These are phyloP conservation scores for Andrena dorsata DNA, from an alignment of 2,888 invertebrate genomes.

Conservation along the genomic window DNA sequence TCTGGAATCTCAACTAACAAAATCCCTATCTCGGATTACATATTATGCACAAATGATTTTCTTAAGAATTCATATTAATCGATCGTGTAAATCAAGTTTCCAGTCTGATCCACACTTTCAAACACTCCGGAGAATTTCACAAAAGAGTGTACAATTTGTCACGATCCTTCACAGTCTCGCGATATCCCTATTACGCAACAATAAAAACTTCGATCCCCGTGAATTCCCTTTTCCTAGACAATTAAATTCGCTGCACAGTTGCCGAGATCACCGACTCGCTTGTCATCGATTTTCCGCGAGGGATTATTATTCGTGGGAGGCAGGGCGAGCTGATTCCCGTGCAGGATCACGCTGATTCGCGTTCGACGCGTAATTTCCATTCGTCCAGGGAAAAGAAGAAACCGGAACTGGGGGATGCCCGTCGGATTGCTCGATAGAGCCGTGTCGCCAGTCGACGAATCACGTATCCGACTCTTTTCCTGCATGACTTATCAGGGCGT, in stretches of 20 bases:
- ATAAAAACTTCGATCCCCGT: neutral
- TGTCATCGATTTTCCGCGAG: slow-evolving; percentile 6
- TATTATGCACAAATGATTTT: neutral
- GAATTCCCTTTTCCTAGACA: slow-evolving; percentile 13
- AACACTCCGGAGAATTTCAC: no score
- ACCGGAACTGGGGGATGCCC: slow-evolving; percentile 10
- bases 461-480: slow-evolving; percentile 29
- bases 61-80: neutral
- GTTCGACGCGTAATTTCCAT: slow-evolving; percentile 23
- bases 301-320: slow-evolving; percentile 41
- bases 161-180: no score
- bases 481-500: slow-evolving; percentile 36
- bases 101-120: neutral
- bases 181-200: neutral
- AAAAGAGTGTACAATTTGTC: no score
- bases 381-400: neutral
- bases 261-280: neutral
- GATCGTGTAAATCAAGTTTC: neutral
- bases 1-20: no score
- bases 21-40: neutral
- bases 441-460: slow-evolving; percentile 24
- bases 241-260: slow-evolving; percentile 3
- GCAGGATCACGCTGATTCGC: slow-evolving; percentile 2
- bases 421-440: slow-evolving; percentile 17
- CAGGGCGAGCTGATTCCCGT: neutral